Evolutionary conservation across 2,113 vertebrate species (phyloP).

Genomic region (Hippocampus zosterae): DNA sequence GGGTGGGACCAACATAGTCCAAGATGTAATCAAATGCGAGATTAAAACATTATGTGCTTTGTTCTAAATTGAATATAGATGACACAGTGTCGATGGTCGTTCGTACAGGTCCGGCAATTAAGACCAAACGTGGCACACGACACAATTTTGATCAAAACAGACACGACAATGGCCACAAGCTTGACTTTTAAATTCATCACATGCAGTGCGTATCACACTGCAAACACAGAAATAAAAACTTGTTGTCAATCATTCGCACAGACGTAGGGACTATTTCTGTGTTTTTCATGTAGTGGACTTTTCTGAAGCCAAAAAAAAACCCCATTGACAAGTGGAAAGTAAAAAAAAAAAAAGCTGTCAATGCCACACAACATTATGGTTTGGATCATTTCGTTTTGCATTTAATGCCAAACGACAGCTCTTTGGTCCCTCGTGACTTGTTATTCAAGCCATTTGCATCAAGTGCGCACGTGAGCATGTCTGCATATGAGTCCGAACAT

Average conservation of each 20-base stretch:
- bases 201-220: not conserved
- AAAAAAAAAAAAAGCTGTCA: constrained; percentile 25
- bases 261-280: not conserved
- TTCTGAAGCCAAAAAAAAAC: not conserved
- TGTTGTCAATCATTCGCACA: constrained; percentile 1
- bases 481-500: constrained; percentile 20
- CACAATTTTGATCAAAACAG: constrained; percentile 26
- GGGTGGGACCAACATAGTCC: not conserved
- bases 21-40: not conserved
- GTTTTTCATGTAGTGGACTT: not conserved
- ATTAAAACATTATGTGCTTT: constrained; percentile 11
- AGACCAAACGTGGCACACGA: constrained; percentile 4
- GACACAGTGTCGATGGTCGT: constrained; percentile 51
- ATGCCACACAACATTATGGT: constrained; percentile 38
- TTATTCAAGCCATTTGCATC: constrained; percentile 28
- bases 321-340: constrained; percentile 1
- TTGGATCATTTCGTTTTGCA: constrained; percentile 46
- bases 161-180: constrained; percentile 18
- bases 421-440: constrained; percentile 22
- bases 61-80: constrained; percentile 31
- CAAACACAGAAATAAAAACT: not conserved
- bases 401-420: constrained; percentile 60
- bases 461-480: constrained; percentile 29
- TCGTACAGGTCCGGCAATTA: constrained; percentile 29
- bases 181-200: constrained; percentile 27